These are phyloP conservation scores for rat (Rattus norvegicus) DNA, from an alignment of 2,113 vertebrate genomes.

Conservation along the genomic window GRCr8 NC_086020.1:17622001-17622500, in stretches of 20 bases:
- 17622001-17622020: neutral
- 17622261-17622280: neutral
- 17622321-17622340: neutral
- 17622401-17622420: constrained; percentile 12
- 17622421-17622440: neutral
- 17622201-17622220: neutral
- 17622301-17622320: neutral
- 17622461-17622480: neutral
- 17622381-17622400: constrained; percentile 6
- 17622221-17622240: constrained; percentile 19
- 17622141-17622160: constrained; percentile 20
- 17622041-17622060: constrained; percentile 44
- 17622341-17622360: neutral
- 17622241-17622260: constrained; percentile 35
- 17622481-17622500: neutral
- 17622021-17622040: neutral
- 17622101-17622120: neutral
- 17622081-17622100: constrained; percentile 6
- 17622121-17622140: constrained; percentile 9
- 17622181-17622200: neutral
- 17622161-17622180: constrained; percentile 13
- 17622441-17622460: constrained; percentile 24
- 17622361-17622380: neutral
- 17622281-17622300: neutral
- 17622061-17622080: constrained; percentile 29